Evolutionary conservation across 2,797 vertebrate species (phyloP), one percentile per base, ranked within the genome.

Genomic region (Enteromius radiatus): DNA sequence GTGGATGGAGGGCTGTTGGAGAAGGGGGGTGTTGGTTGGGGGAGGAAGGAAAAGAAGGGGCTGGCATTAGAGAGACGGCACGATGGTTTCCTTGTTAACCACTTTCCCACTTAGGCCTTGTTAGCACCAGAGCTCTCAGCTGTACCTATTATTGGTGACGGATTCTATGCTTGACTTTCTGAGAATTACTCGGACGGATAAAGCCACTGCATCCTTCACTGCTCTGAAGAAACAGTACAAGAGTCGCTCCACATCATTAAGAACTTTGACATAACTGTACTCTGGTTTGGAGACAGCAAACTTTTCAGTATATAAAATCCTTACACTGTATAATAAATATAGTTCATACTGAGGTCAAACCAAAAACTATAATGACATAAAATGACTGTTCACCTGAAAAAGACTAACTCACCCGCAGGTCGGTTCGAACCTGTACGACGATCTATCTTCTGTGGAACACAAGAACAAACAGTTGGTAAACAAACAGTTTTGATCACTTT

Each of bases 81-180:
- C 91, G 87, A 90, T 92, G 89, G 91, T 92, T 91, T 93, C 94
- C 91, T 92, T 89, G 89, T 93, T 86, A 93, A 93, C 89, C 91
- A 92, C 95, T 95, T 93, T 91, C 90, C 89, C 87, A 90, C 92
- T 92, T 90, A 91, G 88, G 90, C 89, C 92, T 94, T 91, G 91
- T 94, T 94, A 94, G 90, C 86, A 89, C 84, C 86, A 91, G 92
- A 92, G 92, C 89, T 90, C 88, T 91, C 89, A 86, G 88, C 86
- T 83, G 90, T 83, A 86, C 79, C 88, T 89, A 92, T 90, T 92
- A 88, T 86, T 69, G 82, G 71, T 76, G 87, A 89, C 88, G 89
- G 86, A 83, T 91, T 87, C 91, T 93, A 90, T 88, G 80, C 77
- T 82, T 77, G 84, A 84, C 80, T 89, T 84, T 87, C 68, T 64